These are phyloP conservation scores for Larimichthys crocea DNA, from an alignment of 2,113 vertebrate species.

Conservation along the genomic window DNA sequence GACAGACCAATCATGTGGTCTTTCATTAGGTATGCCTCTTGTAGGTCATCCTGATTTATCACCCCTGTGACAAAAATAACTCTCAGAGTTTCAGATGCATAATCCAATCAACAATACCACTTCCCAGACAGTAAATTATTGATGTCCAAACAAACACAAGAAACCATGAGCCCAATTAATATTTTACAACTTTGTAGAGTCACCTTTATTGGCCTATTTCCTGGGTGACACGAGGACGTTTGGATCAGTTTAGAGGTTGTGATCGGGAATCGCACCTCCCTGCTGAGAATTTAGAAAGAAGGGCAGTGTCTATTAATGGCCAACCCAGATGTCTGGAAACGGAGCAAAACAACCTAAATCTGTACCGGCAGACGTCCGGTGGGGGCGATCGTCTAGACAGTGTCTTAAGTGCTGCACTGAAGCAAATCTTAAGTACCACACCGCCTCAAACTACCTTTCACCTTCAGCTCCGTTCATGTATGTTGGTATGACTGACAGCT, in stretches of 20 bases:
- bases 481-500: slow-evolving; percentile 34
- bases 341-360: slow-evolving; percentile 68
- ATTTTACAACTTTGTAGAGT: slow-evolving; percentile 26
- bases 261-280: slow-evolving; percentile 56
- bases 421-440: neutral
- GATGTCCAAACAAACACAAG: neutral
- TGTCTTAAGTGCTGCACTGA: slow-evolving; percentile 28
- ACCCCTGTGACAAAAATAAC: neutral
- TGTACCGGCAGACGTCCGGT: slow-evolving; percentile 55
- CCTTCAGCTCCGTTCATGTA: slow-evolving; percentile 1
- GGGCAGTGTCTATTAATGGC: slow-evolving; percentile 77
- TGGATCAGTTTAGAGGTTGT: slow-evolving; percentile 56
- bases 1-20: neutral
- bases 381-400: slow-evolving; percentile 56
- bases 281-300: slow-evolving; percentile 72
- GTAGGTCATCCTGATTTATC: neutral
- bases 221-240: slow-evolving; percentile 38
- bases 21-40: neutral
- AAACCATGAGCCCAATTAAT: slow-evolving; percentile 7
- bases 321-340: slow-evolving; percentile 71
- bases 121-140: neutral
- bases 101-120: neutral
- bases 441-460: slow-evolving; percentile 35
- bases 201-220: slow-evolving; percentile 68
- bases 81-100: neutral